Evolutionary conservation across 2,888 invertebrate genomes (phyloP).

Genomic region (Dysmachus trigonus): DNA sequence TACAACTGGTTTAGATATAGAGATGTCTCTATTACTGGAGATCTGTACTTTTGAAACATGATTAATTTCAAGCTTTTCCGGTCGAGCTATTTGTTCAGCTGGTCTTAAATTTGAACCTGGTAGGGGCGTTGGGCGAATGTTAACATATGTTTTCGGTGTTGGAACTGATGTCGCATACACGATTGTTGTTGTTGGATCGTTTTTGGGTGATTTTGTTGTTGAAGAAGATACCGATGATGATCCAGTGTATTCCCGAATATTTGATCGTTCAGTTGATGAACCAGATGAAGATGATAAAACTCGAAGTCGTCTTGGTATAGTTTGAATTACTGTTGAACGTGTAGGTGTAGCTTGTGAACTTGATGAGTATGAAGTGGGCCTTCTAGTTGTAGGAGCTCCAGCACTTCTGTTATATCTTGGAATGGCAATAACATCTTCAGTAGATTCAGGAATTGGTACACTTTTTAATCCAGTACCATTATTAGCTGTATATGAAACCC

Average conservation of each 20-base stretch:
- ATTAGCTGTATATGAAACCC: conserved; percentile 76
- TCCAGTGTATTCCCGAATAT: not conserved
- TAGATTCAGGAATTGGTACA: conserved; percentile 50
- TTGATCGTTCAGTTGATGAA: conserved; percentile 43
- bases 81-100: conserved; percentile 47
- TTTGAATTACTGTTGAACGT: conserved; percentile 72
- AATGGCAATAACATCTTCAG: conserved; percentile 58
- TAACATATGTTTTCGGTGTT: conserved; percentile 51
- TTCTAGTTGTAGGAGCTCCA: conserved; percentile 68
- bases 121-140: conserved; percentile 52
- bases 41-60: conserved; percentile 50
- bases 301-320: conserved; percentile 69
- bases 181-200: conserved; percentile 54
- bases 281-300: conserved; percentile 58
- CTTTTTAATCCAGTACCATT: conserved; percentile 66
- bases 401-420: conserved; percentile 62
- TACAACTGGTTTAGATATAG: conserved; percentile 66
- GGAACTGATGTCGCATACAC: conserved; percentile 56
- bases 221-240: conserved; percentile 11
- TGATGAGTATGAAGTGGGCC: conserved; percentile 64
- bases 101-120: conserved; percentile 46
- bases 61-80: conserved; percentile 53
- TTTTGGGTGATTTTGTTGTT: conserved; percentile 26
- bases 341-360: conserved; percentile 67
- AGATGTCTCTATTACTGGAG: conserved; percentile 39